Base-by-base conservation (phyloP, 2,888 invertebrate species). In the Drosophila suboccidentalis region DNA sequence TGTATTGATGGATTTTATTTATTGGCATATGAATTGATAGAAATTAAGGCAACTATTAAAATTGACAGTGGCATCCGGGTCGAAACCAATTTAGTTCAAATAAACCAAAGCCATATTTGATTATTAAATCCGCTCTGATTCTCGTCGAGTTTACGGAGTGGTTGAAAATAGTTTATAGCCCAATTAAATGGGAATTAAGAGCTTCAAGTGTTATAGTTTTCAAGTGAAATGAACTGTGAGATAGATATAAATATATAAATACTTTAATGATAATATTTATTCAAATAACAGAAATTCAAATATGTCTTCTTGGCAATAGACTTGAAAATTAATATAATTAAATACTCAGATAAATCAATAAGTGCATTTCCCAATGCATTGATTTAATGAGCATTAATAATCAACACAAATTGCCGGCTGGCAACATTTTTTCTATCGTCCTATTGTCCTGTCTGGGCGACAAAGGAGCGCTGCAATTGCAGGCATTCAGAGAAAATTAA, bases 401-500 rank as follows among this genome's bases (percentile, higher is more conserved):
- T 78, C 65, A 75, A 34, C 62, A 55, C 65, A 80, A 79, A 81
- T 78, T 62, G 64, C 38, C 62, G 38, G 36, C 15, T 38, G 22
- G 10, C 53, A 55, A 44, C 53, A 46, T 46, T 49, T 62, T 64
- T 55, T 41, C 17, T 19, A 19, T 19, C 3, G 19, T 19, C 19
- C 29, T 8, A 13, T 50, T 26, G 32, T 43, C 32, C n/a, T 34
- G 26, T 49, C 53, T 38, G 10, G 10, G n/a, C 9, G 41, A 39
- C 13, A 39, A 47, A 47, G 39, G 39, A 50, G 49, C 46, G 6
- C 39, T 43, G 73, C 69, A 77, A 84, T 83, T 84, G 77, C 41
- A 63, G 46, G 53, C 58, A 68, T 75, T 87, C 57, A 71, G 73
- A 39, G 44, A 57, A 74, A 74, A 84, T 70, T 81, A 72, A 65